Base-by-base conservation (phyloP, 2,888 invertebrate genomes). In the Mycalesis mineus region DNA sequence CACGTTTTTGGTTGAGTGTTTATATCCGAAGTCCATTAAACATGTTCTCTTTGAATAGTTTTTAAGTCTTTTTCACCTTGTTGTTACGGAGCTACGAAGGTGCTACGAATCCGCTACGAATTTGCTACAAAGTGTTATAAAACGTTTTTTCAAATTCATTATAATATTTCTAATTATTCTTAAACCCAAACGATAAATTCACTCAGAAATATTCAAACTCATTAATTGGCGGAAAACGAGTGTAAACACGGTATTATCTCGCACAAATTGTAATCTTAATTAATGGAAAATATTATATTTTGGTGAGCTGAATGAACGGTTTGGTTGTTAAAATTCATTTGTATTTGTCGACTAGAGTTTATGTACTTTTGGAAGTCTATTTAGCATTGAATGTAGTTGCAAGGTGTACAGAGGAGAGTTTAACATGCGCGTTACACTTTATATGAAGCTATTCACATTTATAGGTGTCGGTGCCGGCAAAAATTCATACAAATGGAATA, bases 291-390 rank as follows among this genome's bases (percentile, higher is more conserved):
- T 33, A 47, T 47, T 47, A 47, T 11, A 47, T 47, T 47, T 47
- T 7, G 31, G 44, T 48, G 45, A 47, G 51, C 51, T 51, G 22
- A 51, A 39, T 14, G 45, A 57, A 39, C 40, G 31, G 11, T 47
- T 15, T 14, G 33, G 47, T 57, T 29, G 11, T 57, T 51, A 51
- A 50, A 57, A 51, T 51, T 36, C 28, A 45, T 57, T n/a, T n/a
- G 44, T 17, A 45, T 28, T 44, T 51, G 51, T 57, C 14, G n/a
- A 14, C 48, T 50, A 36, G 11, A 31, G 6, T 22, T n/a, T n/a
- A n/a, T n/a, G n/a, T n/a, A n/a, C n/a, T n/a, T n/a, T n/a, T n/a
- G n/a, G n/a, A n/a, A n/a, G n/a, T n/a, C n/a, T n/a, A n/a, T n/a
- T n/a, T n/a, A n/a, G n/a, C n/a, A n/a, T n/a, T n/a, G n/a, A 33